phyloP scores from a whole-genome alignment of 2,888 invertebrate species.

The Scelioninae gen. 2 region DNA sequence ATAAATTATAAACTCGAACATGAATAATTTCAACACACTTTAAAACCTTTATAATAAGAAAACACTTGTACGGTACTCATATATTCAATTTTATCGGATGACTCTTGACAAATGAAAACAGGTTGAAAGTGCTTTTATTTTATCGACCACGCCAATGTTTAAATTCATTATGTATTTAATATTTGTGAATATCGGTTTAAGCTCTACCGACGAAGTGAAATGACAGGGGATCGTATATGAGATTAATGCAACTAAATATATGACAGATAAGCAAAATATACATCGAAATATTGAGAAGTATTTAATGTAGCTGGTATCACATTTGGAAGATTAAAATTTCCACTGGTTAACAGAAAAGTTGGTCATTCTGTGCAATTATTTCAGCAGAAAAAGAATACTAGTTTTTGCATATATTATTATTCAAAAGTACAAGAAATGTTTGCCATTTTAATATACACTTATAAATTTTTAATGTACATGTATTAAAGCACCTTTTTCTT shows the following conservation, averaged over 20 bases:
- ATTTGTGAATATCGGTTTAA: conserved; percentile 29
- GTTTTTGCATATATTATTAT: too few relatives aligned
- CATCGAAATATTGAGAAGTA: too few relatives aligned
- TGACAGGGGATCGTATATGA: background rate
- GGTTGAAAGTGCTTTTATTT: conserved; percentile 44
- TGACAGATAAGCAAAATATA: conserved; percentile 7
- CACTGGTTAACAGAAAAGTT: too few relatives aligned
- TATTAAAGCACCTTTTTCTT: too few relatives aligned
- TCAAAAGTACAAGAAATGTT: too few relatives aligned
- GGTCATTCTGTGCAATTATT: too few relatives aligned
- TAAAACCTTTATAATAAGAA: conserved; percentile 39
- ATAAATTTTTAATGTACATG: too few relatives aligned
- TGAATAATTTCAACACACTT: conserved; percentile 33
- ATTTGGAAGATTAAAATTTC: too few relatives aligned
- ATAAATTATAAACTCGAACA: background rate
- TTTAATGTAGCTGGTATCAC: background rate
- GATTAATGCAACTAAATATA: conserved; percentile 16
- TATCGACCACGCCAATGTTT: conserved; percentile 44
- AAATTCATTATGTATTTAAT: conserved; percentile 46
- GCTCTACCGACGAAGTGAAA: conserved; percentile 1
- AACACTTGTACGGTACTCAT: conserved; percentile 17
- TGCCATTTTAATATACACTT: too few relatives aligned
- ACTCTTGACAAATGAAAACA: conserved; percentile 48
- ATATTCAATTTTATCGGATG: conserved; percentile 41
- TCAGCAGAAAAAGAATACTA: too few relatives aligned